These are phyloP conservation scores for Alviniconcha strummeri DNA, from an alignment of 2,888 invertebrate species.

Conservation along the genomic window DNA sequence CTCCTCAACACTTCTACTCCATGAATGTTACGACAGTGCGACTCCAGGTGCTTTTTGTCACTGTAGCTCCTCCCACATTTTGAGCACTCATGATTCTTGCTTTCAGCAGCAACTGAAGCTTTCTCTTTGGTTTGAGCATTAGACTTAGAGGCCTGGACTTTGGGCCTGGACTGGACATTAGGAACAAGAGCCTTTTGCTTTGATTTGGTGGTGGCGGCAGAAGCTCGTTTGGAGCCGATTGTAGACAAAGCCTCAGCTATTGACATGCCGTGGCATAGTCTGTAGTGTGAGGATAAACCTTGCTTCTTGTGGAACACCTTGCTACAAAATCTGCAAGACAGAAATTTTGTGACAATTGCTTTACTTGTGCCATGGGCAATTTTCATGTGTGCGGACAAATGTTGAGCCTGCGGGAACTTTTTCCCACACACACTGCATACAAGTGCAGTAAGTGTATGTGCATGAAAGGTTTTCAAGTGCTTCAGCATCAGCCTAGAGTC, in stretches of 20 bases:
- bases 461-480: slow-evolving; percentile 12
- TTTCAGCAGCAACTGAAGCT: no score
- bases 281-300: background rate
- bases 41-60: no score
- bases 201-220: background rate
- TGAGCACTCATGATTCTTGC: no score
- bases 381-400: background rate
- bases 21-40: no score
- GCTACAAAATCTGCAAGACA: background rate
- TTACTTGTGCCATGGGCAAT: background rate
- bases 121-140: no score
- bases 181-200: no score
- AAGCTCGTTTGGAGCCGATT: background rate
- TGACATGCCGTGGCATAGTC: background rate
- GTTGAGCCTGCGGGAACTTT: background rate
- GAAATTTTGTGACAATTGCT: background rate
- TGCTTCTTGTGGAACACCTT: background rate
- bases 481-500: background rate
- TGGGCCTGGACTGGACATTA: no score
- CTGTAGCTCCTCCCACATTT: no score
- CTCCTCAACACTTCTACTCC: no score
- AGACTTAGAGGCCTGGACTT: no score
- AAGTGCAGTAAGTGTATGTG: background rate
- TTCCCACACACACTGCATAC: slow-evolving; percentile 14
- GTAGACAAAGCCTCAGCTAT: no score